Percentiles rank a stretch among this genome's conserved stretches.
Conservation (phyloP, 2,113 vertebrate genomes). For the Nibea albiflora region DNA sequence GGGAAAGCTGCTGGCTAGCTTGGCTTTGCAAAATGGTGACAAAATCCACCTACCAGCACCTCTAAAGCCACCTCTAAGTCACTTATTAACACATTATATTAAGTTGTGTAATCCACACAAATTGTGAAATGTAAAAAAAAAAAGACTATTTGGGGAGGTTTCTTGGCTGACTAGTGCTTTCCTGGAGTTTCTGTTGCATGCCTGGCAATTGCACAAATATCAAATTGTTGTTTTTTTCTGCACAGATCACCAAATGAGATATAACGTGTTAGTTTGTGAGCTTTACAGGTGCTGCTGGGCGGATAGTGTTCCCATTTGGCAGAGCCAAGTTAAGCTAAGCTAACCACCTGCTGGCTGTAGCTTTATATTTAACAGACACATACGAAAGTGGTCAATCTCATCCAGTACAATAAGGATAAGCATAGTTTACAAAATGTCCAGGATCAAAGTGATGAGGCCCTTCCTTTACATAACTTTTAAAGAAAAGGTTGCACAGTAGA, state of each 20-base stretch:
- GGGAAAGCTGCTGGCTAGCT: neutral
- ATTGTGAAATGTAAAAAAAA: too few species aligned
- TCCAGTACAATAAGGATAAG: neutral
- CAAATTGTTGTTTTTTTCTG: too few species aligned
- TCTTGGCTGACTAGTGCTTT: too few species aligned
- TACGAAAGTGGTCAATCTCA: neutral
- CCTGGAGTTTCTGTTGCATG: too few species aligned
- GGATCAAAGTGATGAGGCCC: neutral
- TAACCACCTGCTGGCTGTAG: neutral
- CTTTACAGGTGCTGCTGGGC: too few species aligned
- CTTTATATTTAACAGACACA: neutral
- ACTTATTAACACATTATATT: neutral
- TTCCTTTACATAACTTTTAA: constrained; percentile 11
- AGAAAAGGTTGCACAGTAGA: too few species aligned
- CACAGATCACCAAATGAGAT: too few species aligned
- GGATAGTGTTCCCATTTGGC: neutral
- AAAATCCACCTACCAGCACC: neutral
- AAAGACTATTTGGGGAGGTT: too few species aligned
- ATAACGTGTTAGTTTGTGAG: too few species aligned
- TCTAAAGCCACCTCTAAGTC: neutral
- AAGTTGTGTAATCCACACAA: too few species aligned
- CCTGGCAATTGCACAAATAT: too few species aligned
- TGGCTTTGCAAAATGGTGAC: neutral
- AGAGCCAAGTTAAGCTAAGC: neutral
- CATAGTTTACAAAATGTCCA: neutral